These are phyloP conservation scores for Drosophila rellima DNA, from an alignment of 2,888 invertebrate genomes.

Conservation along the genomic window DNA sequence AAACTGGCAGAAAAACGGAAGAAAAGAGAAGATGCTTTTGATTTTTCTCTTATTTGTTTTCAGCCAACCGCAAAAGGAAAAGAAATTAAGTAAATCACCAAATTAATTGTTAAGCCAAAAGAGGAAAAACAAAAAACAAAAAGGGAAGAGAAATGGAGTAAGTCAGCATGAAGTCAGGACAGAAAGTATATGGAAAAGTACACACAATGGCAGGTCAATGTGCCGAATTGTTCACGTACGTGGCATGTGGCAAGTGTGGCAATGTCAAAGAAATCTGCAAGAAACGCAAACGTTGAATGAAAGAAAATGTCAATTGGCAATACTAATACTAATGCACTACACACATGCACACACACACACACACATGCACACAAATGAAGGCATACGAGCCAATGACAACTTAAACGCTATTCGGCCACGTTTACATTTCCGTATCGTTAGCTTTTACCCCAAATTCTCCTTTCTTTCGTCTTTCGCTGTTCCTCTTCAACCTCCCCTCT, in stretches of 20 bases:
- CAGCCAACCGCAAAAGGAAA: constrained; percentile 34
- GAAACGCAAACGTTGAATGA: constrained; percentile 1
- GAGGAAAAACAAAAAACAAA: not conserved
- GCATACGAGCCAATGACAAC: constrained; percentile 46
- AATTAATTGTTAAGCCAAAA: constrained; percentile 58
- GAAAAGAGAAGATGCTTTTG: not conserved
- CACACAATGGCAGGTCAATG: constrained; percentile 37
- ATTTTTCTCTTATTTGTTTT: constrained; percentile 8
- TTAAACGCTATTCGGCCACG: constrained; percentile 26
- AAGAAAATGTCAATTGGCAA: constrained; percentile 36
- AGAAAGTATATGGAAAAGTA: constrained; percentile 1
- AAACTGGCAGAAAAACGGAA: not conserved
- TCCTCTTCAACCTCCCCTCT: not conserved
- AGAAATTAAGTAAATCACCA: constrained; percentile 65
- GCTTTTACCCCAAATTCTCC: not conserved
- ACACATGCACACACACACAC: constrained; percentile 18
- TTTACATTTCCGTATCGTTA: constrained; percentile 33
- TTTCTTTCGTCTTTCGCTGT: not conserved
- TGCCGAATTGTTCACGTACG: constrained; percentile 9
- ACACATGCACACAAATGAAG: constrained; percentile 38
- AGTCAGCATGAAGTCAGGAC: not conserved
- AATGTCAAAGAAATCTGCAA: constrained; percentile 6
- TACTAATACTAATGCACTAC: constrained; percentile 12
- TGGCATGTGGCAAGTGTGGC: constrained; percentile 6
- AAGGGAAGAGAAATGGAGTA: not conserved